Base-by-base conservation (phyloP, 2,888 invertebrate species). In the Nephrotoma guestfalica region DNA sequence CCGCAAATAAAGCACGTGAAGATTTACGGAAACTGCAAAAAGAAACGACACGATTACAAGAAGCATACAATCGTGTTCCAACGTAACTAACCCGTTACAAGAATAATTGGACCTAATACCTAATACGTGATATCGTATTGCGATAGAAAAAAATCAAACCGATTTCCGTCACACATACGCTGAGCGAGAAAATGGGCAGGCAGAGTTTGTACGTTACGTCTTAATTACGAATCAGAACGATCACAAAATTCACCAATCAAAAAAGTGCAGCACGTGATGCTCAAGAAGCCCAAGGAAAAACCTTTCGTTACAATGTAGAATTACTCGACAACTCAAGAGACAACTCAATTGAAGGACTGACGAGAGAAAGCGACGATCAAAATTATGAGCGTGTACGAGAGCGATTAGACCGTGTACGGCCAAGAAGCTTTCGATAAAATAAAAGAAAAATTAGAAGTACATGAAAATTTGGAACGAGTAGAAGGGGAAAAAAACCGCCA, bases 1-100 rank as follows among this genome's bases (percentile, higher is more conserved):
- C 96, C 87, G 94, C 95, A 0, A 94, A 95, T 0, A 97, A 97
- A 91, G 94, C 95, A 43, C 94, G 97, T 88, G 97, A 97, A 87
- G n/a, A n/a, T n/a, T n/a, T n/a, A n/a, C n/a, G n/a, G n/a, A n/a
- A 97, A 91, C 92, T 96, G 18, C 97, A 97, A 91, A 97, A 98
- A 88, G 97, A 98, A 90, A 92, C 96, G 88, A 94, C 96, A 86
- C 94, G 96, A 87, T 92, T 97, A 86, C 97, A 97, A 91, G 97
- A 98, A 92, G 94, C 97, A 93, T 97, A 97, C 90, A 97, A 97
- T 89, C 93, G 97, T 88, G 95, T 97, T 15, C 95, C 96, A 11
- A 92, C 97, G 89, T 97, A 98, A 90, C 92, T 97, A 41, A 95
- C 95, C 87, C 94, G 97, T 88, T 95, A 96, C 86, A 97, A 97